Evolutionary conservation across 2,113 vertebrate species (phyloP), one percentile per base, ranked within the genome.

Genomic region (Tor tambroides): DNA sequence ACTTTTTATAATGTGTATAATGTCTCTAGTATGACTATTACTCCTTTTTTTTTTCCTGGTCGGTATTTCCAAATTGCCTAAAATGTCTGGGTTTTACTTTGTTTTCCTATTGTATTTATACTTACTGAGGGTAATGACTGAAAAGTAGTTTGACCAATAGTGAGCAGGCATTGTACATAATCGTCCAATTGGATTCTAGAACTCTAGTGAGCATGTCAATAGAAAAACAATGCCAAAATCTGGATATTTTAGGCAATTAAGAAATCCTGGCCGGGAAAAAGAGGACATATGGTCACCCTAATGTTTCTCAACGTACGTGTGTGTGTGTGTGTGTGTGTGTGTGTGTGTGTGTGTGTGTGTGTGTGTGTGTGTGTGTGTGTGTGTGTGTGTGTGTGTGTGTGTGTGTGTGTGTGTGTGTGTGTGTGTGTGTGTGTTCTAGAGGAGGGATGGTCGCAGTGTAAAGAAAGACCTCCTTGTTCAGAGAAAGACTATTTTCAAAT

Each of bases 401-500:
- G 63, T 85, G 75, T 54, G 35, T 5, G 46, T 15, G 46, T 46
- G 46, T 43, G 41, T 43, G 41, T 51, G 49, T 51, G 14, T 51
- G 49, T 49, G 43, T 54, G 5, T 17, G 21, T 86, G 80, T 83
- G 63, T 85, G 75, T 54, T 80, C 5, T 85, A 99, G 98, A 96
- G 7, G 97, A 98, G 91, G 98, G 97, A 87, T 97, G 97, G 14
- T 93, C 92, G 2, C 89, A 80, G 0, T 99, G 98, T 89, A 93
- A 89, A 85, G 92, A 93, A 21, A 96, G 96, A 81, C 97, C 96
- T 21, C 94, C 96, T 0, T 99, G 98, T 85, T 96, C 96, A 77
- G 94, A 83, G 43, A 98, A 97, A 90, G 98, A 99, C 93, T 98
- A 97, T 89, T 98, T 98, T 91, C 97, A 98, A 93, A 97, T 98